phyloP scores from a whole-genome alignment of 2,797 vertebrate genomes.

The Eulemur rubriventer region DNA sequence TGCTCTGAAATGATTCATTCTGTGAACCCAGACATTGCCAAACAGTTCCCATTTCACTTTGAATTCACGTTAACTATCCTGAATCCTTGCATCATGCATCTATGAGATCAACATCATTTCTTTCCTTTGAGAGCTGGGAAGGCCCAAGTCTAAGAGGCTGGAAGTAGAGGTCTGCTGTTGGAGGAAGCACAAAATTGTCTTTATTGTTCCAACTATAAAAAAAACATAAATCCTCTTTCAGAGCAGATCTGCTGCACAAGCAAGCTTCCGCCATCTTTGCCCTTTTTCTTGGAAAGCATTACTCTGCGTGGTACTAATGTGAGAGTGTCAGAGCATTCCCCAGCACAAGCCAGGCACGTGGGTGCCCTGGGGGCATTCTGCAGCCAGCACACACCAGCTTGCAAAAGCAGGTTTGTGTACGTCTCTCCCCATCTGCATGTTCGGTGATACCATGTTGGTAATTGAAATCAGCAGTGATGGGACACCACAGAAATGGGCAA shows the following conservation, averaged over 20 bases:
- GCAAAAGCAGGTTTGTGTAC: accelerated
- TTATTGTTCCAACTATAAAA: neutral
- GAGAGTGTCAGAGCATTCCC: neutral
- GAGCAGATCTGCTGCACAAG: neutral
- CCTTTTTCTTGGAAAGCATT: neutral
- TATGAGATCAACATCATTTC: neutral
- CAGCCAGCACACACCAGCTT: accelerated
- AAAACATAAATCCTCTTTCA: too few species aligned
- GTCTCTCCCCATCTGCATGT: accelerated
- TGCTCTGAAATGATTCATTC: neutral
- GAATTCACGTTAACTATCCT: neutral
- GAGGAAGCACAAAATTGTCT: neutral
- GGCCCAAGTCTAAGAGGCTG: neutral
- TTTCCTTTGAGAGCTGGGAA: neutral
- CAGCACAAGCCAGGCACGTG: neutral
- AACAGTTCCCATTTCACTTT: neutral
- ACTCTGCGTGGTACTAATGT: accelerated
- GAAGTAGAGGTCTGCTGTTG: neutral
- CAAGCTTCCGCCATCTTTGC: neutral
- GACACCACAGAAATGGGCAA: neutral
- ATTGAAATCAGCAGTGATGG: neutral
- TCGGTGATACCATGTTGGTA: neutral
- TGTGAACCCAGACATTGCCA: neutral
- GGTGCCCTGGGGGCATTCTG: accelerated
- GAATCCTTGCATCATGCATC: neutral